phyloP scores from a whole-genome alignment of 2,797 vertebrate genomes.

The Hemibagrus guttatus region DNA sequence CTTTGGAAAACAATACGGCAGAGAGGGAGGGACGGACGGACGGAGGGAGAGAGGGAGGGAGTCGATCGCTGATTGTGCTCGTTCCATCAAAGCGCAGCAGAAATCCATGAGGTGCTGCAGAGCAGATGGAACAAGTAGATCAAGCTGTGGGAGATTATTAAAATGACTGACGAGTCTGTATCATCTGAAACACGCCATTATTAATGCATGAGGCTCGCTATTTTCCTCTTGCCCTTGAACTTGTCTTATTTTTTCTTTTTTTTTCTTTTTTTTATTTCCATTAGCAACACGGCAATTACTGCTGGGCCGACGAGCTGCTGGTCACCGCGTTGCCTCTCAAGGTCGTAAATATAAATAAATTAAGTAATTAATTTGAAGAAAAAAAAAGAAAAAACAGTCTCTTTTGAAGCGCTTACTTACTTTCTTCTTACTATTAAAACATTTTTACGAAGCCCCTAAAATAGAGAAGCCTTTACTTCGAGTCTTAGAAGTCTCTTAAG shows the following conservation, averaged over 20 bases:
- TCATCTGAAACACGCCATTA: conserved; percentile 82
- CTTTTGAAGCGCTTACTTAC: conserved; percentile 60
- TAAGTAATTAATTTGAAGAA: neutral
- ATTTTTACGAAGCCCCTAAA: conserved; percentile 68
- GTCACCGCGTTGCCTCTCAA: conserved; percentile 84
- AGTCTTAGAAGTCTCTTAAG: conserved; percentile 74
- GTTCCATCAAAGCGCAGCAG: conserved; percentile 78
- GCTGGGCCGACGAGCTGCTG: conserved; percentile 83
- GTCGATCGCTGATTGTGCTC: conserved; percentile 71
- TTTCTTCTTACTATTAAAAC: conserved; percentile 70
- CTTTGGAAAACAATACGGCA: conserved; percentile 37
- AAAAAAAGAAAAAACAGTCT: neutral
- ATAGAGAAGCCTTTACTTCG: conserved; percentile 77
- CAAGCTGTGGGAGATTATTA: conserved; percentile 87
- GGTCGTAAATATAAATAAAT: conserved; percentile 66
- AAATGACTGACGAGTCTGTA: conserved; percentile 84
- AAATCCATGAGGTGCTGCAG: conserved; percentile 72
- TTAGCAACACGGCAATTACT: conserved; percentile 61
- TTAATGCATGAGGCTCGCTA: conserved; percentile 82
- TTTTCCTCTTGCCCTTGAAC: conserved; percentile 82
- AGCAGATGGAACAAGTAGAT: conserved; percentile 87
- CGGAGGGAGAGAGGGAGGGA: conserved; percentile 21
- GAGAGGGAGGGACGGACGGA: conserved; percentile 6
- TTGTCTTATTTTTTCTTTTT: conserved; percentile 63
- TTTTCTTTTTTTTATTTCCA: conserved; percentile 33